Evolutionary conservation across 2,797 vertebrate species (phyloP).

Genomic region (Lemur catta): DNA sequence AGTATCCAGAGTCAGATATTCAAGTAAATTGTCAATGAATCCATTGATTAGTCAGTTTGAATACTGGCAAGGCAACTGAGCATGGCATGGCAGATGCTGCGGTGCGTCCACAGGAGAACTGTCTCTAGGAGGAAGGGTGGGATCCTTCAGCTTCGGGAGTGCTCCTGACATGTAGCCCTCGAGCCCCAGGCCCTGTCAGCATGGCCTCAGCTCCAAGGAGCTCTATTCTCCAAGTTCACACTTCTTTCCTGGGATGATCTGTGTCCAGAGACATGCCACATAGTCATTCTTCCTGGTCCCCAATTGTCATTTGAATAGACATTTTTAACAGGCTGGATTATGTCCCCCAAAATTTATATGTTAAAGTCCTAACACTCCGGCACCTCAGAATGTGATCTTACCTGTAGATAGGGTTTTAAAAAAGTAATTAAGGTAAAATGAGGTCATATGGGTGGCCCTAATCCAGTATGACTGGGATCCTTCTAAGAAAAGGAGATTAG

Average conservation of each 20-base stretch:
- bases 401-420: not conserved
- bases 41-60: not conserved
- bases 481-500: not conserved
- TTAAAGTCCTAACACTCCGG: not conserved
- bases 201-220: not conserved
- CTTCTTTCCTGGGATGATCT: not conserved
- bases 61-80: not conserved
- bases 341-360: not conserved
- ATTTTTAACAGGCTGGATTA: not conserved
- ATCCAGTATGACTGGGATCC: not conserved
- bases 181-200: not conserved
- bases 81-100: rapidly evolving
- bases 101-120: not conserved
- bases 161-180: not conserved
- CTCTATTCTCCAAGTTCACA: too few species aligned
- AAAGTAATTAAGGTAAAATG: not conserved
- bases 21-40: not conserved
- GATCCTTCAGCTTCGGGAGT: not conserved
- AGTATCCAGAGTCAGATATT: not conserved
- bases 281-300: not conserved
- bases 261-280: too few species aligned
- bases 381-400: not conserved
- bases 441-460: not conserved
- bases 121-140: not conserved
- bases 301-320: not conserved